Evolutionary conservation across 2,888 invertebrate genomes (phyloP).

Genomic region (Diachrysia chrysitis): DNA sequence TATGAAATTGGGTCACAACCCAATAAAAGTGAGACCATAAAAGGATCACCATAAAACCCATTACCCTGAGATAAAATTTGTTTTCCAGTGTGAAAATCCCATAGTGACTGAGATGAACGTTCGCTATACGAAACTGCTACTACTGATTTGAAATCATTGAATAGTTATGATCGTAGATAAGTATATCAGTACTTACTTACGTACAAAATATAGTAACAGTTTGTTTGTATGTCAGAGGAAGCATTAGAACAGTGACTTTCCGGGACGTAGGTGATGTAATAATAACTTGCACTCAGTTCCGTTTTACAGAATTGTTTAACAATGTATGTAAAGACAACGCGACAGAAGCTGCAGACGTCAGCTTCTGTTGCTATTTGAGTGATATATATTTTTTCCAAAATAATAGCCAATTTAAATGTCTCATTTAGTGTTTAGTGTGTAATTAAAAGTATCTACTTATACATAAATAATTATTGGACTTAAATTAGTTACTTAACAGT

Average conservation of each 20-base stretch:
- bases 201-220: background rate
- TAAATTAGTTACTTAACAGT: too few relatives aligned
- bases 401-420: too few relatives aligned
- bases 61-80: background rate
- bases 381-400: background rate
- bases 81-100: background rate
- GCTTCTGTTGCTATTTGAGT: background rate
- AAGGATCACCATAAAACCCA: background rate
- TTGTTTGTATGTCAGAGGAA: background rate
- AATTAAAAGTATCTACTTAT: too few relatives aligned
- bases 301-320: conserved; percentile 12
- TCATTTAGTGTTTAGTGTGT: too few relatives aligned
- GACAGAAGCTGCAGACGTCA: background rate
- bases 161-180: background rate
- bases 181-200: background rate
- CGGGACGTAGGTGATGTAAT: background rate
- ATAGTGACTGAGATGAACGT: background rate
- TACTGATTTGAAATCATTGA: too few relatives aligned
- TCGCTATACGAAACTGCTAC: background rate
- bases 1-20: background rate
- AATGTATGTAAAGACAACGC: background rate
- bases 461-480: too few relatives aligned
- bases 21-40: background rate
- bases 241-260: background rate
- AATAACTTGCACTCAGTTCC: background rate